Evolutionary conservation across 1,140 invertebrate genomes (phyloP).

Genomic region (Portunus trituberculatus): DNA sequence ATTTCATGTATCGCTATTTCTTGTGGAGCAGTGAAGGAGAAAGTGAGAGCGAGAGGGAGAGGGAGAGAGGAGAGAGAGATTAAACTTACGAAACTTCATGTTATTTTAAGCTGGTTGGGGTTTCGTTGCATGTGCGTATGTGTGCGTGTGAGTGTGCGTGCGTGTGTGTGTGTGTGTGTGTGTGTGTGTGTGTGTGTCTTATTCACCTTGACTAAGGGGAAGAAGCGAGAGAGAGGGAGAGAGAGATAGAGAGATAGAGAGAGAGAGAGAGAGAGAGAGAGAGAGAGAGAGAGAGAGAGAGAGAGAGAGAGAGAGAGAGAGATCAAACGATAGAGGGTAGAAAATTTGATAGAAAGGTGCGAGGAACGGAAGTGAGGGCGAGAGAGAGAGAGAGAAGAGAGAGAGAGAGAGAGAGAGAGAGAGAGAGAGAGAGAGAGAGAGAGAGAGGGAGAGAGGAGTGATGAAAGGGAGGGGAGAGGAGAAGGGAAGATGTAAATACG

Average conservation of each 20-base stretch:
- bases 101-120: too few relatives aligned
- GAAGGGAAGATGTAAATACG: slow-evolving; percentile 10
- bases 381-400: neutral
- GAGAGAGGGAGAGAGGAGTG: neutral
- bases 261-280: slow-evolving; percentile 20
- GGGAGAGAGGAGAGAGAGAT: too few relatives aligned
- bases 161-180: too few relatives aligned
- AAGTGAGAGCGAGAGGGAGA: too few relatives aligned
- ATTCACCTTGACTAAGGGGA: too few relatives aligned
- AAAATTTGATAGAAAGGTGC: slow-evolving; percentile 4
- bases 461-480: slow-evolving; percentile 9
- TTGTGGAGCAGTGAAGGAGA: too few relatives aligned
- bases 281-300: slow-evolving; percentile 20
- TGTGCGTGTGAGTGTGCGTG: too few relatives aligned
- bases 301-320: slow-evolving; percentile 20
- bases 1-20: too few relatives aligned
- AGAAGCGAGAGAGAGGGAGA: neutral
- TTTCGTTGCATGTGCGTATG: too few relatives aligned
- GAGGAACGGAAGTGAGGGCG: neutral
- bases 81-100: too few relatives aligned
- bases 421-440: neutral
- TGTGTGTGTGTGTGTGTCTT: too few relatives aligned
- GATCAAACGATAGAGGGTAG: neutral
- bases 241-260: neutral
- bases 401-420: neutral